Evolutionary conservation across 1,140 invertebrate genomes (phyloP), one percentile per base, ranked within the genome.

Genomic region (Chironomus striatipennis): DNA sequence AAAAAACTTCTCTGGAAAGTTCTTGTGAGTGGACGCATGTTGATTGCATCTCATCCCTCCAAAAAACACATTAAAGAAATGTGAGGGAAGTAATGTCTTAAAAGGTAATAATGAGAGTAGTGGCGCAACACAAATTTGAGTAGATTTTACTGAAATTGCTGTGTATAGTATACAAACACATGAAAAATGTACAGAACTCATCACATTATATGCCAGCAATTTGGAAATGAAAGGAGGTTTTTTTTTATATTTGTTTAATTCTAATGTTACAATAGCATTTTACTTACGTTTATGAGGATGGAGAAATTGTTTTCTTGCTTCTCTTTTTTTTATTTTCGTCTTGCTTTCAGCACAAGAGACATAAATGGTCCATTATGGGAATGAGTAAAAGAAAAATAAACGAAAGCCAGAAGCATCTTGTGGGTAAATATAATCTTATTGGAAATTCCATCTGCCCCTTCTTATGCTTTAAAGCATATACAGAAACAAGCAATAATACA

Each of bases 341-440:
- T 34, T 34, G 24, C 24, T 34, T 34, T 57, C 12, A 57, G n/a
- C n/a, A 57, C 10, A n/a, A 57, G n/a, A 57, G 47, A 57, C 47
- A 57, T 57, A 57, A 57, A 57, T 57, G 47, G 47, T 57, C 47
- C 47, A 57, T 57, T 57, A 57, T 15, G n/a, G 47, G 8, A n/a
- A 57, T 57, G 47, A 57, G 47, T 12, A 57, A 57, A 57, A 5
- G 47, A 57, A 34, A 57, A 57, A 57, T 57, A 57, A 57, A 57
- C 47, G 47, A 12, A 57, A 57, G 47, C 47, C 47, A 57, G 47
- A 47, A 57, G 47, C 47, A 57, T 57, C 47, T 57, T 57, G 47
- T n/a, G 47, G 47, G 47, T n/a, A 57, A 57, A 57, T 57, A 57
- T n/a, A n/a, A n/a, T 57, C 47, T 57, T 57, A 57, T 57, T 57